These are phyloP conservation scores for Dasyurus viverrinus DNA, from an alignment of 2,113 vertebrate species.

Conservation along the genomic window DNA sequence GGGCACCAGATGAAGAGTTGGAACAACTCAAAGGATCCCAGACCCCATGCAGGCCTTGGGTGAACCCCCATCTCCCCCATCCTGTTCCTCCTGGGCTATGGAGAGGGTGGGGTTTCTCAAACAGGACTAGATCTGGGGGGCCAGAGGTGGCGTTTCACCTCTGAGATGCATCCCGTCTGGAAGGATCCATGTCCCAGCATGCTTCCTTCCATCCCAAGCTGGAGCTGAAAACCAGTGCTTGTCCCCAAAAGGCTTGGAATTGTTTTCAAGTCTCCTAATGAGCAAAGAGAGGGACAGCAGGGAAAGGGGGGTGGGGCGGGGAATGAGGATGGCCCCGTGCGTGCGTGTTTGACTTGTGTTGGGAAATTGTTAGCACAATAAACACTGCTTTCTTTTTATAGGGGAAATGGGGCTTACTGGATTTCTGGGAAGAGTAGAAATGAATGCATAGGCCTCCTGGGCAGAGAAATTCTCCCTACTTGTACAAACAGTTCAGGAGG, in stretches of 20 bases:
- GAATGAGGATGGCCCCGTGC: background rate
- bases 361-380: background rate
- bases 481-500: background rate
- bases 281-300: background rate
- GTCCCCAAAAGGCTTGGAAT: background rate
- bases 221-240: background rate
- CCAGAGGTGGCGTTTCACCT: background rate
- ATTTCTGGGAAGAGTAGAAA: background rate
- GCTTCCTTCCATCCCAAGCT: background rate
- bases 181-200: background rate
- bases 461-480: background rate
- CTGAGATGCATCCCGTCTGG: background rate
- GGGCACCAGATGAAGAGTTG: slow-evolving; percentile 55
- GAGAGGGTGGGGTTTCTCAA: background rate
- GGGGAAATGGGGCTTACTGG: background rate
- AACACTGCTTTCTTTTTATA: background rate
- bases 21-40: background rate
- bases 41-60: background rate
- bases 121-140: background rate
- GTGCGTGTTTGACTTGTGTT: background rate
- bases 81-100: background rate
- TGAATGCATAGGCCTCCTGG: background rate
- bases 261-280: background rate
- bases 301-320: background rate
- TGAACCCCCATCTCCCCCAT: background rate